Evolutionary conservation across 2,797 vertebrate species (phyloP), one percentile per base, ranked within the genome.

Genomic region (Octomys mimax): DNA sequence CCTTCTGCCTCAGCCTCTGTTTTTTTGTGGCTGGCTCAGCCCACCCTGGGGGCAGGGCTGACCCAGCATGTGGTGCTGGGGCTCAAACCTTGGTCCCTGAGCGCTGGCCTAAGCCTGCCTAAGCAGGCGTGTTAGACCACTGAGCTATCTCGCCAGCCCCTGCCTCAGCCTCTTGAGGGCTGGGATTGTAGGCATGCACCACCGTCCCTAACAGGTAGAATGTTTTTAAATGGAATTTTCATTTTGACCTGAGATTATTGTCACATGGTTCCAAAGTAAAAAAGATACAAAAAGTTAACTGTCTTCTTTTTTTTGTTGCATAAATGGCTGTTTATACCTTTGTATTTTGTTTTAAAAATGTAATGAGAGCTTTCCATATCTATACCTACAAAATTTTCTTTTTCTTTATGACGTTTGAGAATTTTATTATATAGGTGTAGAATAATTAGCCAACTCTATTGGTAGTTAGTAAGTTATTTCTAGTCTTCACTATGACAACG

Each of bases 361-460:
- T 68, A 86, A 54, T 26, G 71, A 94, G 61, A 70, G 42, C 54
- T 96, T 97, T 62, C 57, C 31, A 8, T 93, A 62, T 92, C 49
- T 82, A 5, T 75, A 87, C 61, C 49, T 64, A 18, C 18, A 95
- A 62, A 68, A 68, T 36, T 95, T 95, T 73, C 66, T 92, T 82
- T 94, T 86, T 79, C 52, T 87, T 91, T 93, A 77, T 96, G 85
- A 68, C 79, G 92, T 93, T 64, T 73, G 82, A 92, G 80, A 88
- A 78, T 82, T 95, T 81, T 36, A 62, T 87, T 89, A 61, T 87
- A 77, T 78, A 39, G 81, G 9, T 75, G 2, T 82, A 84, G 86
- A 87, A 2, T 87, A 89, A 90, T 79, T 86, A 86, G 81, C 75
- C 19, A 79, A n/a, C 52, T 80, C 39, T 77, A 36, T 57, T 91